Base-by-base conservation (phyloP, 2,888 invertebrate genomes). In the Lithophane socia region DNA sequence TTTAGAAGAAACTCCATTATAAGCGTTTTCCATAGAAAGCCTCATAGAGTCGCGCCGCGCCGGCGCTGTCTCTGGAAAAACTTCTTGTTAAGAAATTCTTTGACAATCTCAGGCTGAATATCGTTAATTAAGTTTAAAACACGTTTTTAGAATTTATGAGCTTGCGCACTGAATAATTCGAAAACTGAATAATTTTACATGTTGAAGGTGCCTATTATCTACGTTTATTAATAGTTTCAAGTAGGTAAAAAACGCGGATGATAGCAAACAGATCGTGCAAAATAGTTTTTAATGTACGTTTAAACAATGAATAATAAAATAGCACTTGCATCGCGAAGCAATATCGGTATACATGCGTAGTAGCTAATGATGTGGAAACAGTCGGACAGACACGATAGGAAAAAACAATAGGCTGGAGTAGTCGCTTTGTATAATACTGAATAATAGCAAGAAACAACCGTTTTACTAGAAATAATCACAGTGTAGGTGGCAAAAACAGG, bases 381-480 rank as follows among this genome's bases (percentile, higher is more conserved):
- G 71, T 44, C 37, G 75, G 77, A 90, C 88, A 92, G 90, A 90
- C 89, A 89, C 85, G 86, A 87, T 86, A 87, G 85, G 80, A 89
- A 91, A 92, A 93, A 94, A 89, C 85, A 90, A 89, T 91, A 92
- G 91, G 90, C 92, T 87, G 90, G 89, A 91, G 88, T 90, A 93
- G 92, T 91, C 92, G 92, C 92, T 94, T 94, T 94, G 94, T 94
- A 93, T 93, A 95, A 94, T 94, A 93, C 92, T 94, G 93, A 92
- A 93, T 90, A 91, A 94, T 93, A 93, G 93, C 92, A 93, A 95
- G 94, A 95, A 94, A 94, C 90, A 92, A 93, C 93, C 93, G 94
- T 94, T 95, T 95, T 93, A 94, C 92, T 91, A 94, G 94, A 95
- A 95, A 92, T 95, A 96, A 95, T 96, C 94, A 94, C 93, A 91